These are phyloP conservation scores for Eurypyga helias DNA, from an alignment of 2,113 vertebrate genomes.

Conservation along the genomic window DNA sequence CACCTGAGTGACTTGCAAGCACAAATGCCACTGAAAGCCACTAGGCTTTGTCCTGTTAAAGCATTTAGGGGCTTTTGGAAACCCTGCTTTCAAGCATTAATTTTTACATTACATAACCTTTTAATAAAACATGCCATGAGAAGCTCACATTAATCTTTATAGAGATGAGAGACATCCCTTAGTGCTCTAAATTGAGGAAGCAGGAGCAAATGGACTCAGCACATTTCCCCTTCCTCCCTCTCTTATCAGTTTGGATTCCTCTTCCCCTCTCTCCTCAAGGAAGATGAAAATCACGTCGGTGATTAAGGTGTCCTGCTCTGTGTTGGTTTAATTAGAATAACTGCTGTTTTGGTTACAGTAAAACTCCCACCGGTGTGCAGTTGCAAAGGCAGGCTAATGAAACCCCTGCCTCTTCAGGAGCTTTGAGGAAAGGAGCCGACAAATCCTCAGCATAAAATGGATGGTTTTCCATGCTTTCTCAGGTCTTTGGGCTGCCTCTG, in stretches of 20 bases:
- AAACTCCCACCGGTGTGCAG: background rate
- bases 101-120: conserved; percentile 36
- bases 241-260: background rate
- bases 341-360: background rate
- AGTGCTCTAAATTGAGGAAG: conserved; percentile 1
- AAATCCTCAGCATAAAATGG: background rate
- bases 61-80: conserved; percentile 44
- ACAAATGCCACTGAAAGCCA: conserved; percentile 14
- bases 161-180: conserved; percentile 3
- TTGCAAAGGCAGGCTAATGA: conserved; percentile 4
- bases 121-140: conserved; percentile 37
- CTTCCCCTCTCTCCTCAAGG: background rate
- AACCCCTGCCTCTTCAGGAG: background rate
- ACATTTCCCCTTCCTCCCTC: background rate
- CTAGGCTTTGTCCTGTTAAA: background rate
- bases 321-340: conserved; percentile 39
- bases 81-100: conserved; percentile 8
- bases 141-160: conserved; percentile 34
- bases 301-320: conserved; percentile 21
- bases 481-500: background rate
- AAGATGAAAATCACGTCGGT: background rate
- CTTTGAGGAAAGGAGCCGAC: background rate
- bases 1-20: conserved; percentile 8
- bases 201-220: background rate
- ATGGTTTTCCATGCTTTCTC: background rate